phyloP scores from a whole-genome alignment of 2,888 invertebrate species.

The Lepidocyrtoides sp. region DNA sequence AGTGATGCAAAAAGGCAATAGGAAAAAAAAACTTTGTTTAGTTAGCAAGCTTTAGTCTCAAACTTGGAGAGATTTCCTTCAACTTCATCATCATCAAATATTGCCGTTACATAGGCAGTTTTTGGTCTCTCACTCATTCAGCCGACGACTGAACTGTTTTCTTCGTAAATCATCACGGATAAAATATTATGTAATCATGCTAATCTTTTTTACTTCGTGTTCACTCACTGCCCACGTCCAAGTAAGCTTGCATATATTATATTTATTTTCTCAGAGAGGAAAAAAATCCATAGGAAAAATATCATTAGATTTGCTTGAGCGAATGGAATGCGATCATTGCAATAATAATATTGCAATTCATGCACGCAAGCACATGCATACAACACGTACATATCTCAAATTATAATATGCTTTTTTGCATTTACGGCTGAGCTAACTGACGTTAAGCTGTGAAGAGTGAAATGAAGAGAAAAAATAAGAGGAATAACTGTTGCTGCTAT shows the following conservation, averaged over 20 bases:
- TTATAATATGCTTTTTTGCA: too few species aligned
- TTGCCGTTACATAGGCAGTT: not conserved
- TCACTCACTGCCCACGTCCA: not conserved
- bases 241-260: conserved; percentile 15
- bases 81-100: not conserved
- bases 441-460: conserved; percentile 25
- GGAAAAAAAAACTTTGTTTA: conserved; percentile 31
- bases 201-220: not conserved
- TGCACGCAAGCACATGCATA: conserved; percentile 40
- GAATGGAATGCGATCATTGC: conserved; percentile 34
- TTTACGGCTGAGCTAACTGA: not conserved
- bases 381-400: too few species aligned
- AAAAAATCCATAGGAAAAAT: conserved; percentile 11
- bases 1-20: too few species aligned
- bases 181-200: conserved; percentile 6
- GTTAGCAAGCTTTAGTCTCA: not conserved
- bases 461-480: conserved; percentile 6
- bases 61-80: not conserved
- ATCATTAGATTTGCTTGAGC: conserved; percentile 62
- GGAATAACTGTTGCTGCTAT: conserved; percentile 31
- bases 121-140: not conserved
- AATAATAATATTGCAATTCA: conserved; percentile 47
- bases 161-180: not conserved
- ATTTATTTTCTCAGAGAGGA: not conserved
- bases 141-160: not conserved